Percentiles rank a stretch among this genome's conserved stretches.
Conservation (phyloP, 2,797 vertebrate genomes). For the Sardinella longiceps region DNA sequence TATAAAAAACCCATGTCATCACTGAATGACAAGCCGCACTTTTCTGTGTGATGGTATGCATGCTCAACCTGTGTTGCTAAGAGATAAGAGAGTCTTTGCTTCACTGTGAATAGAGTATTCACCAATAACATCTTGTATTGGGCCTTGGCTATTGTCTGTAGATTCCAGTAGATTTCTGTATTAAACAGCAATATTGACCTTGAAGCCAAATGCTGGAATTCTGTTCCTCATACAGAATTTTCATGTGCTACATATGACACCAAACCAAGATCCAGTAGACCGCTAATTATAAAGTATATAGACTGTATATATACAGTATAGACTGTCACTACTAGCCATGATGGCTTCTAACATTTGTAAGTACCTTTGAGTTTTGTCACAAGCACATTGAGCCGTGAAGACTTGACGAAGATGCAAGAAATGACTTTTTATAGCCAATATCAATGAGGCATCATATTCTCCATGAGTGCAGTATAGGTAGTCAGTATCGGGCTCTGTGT, state of each 20-base stretch:
- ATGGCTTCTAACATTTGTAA: background rate
- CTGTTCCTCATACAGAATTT: background rate
- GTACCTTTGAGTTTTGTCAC: background rate
- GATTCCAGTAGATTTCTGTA: background rate
- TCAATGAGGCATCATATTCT: background rate
- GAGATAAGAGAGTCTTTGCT: background rate
- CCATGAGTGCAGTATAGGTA: background rate
- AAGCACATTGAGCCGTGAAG: background rate
- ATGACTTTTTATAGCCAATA: background rate
- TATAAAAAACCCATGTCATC: background rate
- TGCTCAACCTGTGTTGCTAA: background rate
- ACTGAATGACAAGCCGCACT: background rate
- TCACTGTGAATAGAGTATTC: background rate
- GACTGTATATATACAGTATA: too few species aligned
- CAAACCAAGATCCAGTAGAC: background rate
- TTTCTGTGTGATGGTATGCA: constrained; percentile 1
- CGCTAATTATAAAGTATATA: background rate
- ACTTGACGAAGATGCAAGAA: background rate
- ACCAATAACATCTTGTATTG: background rate
- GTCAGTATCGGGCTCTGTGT: background rate
- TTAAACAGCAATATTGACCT: background rate
- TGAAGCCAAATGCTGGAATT: background rate
- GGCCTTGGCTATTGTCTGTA: background rate
- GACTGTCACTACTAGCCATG: background rate
- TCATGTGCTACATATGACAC: background rate